Percentiles rank a stretch among this genome's conserved stretches.
These are phyloP conservation scores for Drosophila takahashii DNA, from an alignment of 1,140 invertebrate species.

Conservation along the genomic window DNA sequence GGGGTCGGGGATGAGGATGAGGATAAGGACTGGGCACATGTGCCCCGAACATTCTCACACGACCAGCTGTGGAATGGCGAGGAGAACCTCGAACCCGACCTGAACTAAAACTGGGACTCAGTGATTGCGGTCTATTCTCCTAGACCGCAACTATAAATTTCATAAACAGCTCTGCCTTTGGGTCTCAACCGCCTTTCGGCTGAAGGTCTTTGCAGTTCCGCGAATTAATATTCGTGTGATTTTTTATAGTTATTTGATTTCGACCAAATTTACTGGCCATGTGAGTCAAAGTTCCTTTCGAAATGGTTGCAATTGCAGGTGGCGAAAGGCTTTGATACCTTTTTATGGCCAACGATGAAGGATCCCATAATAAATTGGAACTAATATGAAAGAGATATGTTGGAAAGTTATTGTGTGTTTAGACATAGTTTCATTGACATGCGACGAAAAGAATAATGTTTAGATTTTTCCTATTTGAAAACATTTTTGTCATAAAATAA, in stretches of 20 bases:
- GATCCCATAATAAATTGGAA: constrained; percentile 3
- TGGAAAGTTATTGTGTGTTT: background rate
- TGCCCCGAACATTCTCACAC: constrained; percentile 80
- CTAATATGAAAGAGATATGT: background rate
- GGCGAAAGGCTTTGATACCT: constrained; percentile 3
- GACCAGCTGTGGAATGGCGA: constrained; percentile 57
- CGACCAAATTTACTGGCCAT: constrained; percentile 59
- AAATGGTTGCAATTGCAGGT: constrained; percentile 47
- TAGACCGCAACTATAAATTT: constrained; percentile 81
- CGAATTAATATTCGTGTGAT: constrained; percentile 84
- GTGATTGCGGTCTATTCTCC: constrained; percentile 48
- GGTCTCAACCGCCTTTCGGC: constrained; percentile 30
- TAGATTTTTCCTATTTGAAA: no score
- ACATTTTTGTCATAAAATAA: no score
- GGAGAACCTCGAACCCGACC: constrained; percentile 16
- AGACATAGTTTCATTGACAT: no score
- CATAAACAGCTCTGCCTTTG: constrained; percentile 57
- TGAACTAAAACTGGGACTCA: constrained; percentile 27
- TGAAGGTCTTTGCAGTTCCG: constrained; percentile 75
- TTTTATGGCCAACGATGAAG: background rate
- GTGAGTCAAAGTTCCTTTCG: constrained; percentile 38
- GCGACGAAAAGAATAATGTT: no score
- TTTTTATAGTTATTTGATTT: constrained; percentile 84
- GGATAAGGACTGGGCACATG: constrained; percentile 60
- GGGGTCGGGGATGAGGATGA: constrained; percentile 2